Evolutionary conservation across 2,888 invertebrate species (phyloP).

Genomic region (Seladonia tumulorum): DNA sequence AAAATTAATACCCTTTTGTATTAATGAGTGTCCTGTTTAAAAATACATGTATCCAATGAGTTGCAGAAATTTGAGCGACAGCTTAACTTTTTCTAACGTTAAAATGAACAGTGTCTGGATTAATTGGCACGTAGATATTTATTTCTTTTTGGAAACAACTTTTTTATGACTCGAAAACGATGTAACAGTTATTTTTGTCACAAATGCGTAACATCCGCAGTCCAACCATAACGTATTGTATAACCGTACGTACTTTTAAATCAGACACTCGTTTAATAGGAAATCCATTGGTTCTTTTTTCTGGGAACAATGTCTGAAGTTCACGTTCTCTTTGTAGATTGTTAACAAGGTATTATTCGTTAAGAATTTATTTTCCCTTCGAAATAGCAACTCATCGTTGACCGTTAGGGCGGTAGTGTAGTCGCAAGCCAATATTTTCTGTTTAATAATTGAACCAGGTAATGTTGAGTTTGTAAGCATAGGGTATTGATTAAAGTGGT

Average conservation of each 20-base stretch:
- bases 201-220: too few relatives aligned
- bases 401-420: background rate
- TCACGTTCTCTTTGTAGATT: background rate
- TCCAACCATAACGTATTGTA: too few relatives aligned
- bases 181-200: background rate
- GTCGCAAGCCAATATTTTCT: background rate
- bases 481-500: background rate
- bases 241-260: too few relatives aligned
- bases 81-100: too few relatives aligned
- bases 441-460: background rate
- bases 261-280: background rate
- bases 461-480: background rate
- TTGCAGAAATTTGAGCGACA: too few relatives aligned
- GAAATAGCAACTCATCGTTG: background rate
- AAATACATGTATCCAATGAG: too few relatives aligned
- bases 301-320: background rate
- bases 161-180: background rate
- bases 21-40: too few relatives aligned
- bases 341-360: background rate
- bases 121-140: too few relatives aligned
- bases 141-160: too few relatives aligned
- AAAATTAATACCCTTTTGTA: too few relatives aligned
- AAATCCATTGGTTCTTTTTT: background rate
- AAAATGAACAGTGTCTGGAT: too few relatives aligned
- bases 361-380: background rate